Conservation (phyloP, 1,140 invertebrate species). For the Drosophila rufa region DNA sequence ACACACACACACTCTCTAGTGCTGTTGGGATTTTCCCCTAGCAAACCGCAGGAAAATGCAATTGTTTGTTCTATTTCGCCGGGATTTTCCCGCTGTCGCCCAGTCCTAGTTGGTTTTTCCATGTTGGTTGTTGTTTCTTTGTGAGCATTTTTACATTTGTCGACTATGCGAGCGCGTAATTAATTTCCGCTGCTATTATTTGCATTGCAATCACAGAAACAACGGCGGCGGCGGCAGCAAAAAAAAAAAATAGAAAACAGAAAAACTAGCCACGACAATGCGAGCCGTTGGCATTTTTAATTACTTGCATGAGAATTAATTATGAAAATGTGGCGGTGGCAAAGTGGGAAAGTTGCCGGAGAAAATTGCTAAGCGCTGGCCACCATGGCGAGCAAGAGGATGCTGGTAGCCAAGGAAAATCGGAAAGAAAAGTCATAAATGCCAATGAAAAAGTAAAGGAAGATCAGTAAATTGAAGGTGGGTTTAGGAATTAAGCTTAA, state of each 20-base stretch:
- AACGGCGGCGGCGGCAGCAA: slow-evolving; percentile 5
- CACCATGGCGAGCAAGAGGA: not conserved
- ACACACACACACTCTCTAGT: not conserved
- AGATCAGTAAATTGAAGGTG: not conserved
- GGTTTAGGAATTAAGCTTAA: not conserved
- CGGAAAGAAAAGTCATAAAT: not conserved
- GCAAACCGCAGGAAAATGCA: slow-evolving; percentile 29
- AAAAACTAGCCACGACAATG: slow-evolving; percentile 67
- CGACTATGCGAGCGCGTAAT: slow-evolving; percentile 66
- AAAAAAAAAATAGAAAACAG: slow-evolving; percentile 1
- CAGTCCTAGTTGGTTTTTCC: slow-evolving; percentile 1
- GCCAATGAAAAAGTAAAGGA: not conserved
- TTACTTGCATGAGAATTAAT: slow-evolving; percentile 75
- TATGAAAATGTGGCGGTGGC: slow-evolving; percentile 52
- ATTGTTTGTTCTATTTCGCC: slow-evolving; percentile 43
- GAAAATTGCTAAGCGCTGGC: slow-evolving; percentile 14
- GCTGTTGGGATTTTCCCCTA: not conserved
- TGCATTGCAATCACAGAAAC: slow-evolving; percentile 44
- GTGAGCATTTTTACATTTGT: slow-evolving; percentile 41
- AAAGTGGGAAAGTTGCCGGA: not conserved
- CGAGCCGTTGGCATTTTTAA: slow-evolving; percentile 75
- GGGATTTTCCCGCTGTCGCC: slow-evolving; percentile 16
- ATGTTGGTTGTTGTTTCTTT: slow-evolving; percentile 25
- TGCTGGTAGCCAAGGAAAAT: not conserved
- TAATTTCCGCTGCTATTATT: slow-evolving; percentile 71